A percentile compares a stretch with the other conserved stretches of the same genome.
Evolutionary conservation across 2,113 vertebrate genomes (phyloP).

Genomic region (Eptesicus fuscus): DNA sequence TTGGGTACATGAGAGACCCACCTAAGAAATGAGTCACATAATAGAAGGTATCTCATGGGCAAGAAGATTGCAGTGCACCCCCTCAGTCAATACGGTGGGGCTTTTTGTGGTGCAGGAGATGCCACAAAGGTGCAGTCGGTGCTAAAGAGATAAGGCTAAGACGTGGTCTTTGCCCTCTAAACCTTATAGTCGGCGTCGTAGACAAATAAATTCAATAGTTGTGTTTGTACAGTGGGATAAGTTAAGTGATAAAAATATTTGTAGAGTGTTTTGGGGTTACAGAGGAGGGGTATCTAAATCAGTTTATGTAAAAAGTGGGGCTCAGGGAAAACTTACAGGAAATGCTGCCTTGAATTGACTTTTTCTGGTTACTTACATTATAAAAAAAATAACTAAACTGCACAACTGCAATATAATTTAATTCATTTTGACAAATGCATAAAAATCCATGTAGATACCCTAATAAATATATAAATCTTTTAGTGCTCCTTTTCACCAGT

Average conservation of each 20-base stretch:
- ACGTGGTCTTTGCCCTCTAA: neutral
- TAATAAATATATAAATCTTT: neutral
- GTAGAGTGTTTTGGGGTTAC: neutral
- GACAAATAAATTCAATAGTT: neutral
- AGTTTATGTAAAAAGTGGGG: neutral
- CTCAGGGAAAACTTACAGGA: neutral
- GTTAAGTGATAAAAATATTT: neutral
- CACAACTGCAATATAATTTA: neutral
- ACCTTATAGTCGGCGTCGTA: neutral
- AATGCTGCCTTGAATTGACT: neutral
- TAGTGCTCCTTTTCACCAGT: neutral
- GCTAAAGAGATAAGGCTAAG: neutral
- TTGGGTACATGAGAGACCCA: neutral
- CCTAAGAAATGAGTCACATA: neutral
- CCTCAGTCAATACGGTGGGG: neutral
- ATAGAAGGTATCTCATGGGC: neutral
- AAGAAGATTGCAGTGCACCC: neutral
- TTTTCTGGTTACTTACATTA: neutral
- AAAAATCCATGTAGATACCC: neutral
- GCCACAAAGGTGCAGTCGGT: neutral
- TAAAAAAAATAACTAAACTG: neutral
- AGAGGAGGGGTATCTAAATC: neutral
- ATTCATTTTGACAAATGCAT: neutral
- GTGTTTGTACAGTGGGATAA: neutral
- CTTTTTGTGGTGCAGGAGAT: neutral